phyloP scores from a whole-genome alignment of 2,113 vertebrate species.

The Psilopsiagon aurifrons region DNA sequence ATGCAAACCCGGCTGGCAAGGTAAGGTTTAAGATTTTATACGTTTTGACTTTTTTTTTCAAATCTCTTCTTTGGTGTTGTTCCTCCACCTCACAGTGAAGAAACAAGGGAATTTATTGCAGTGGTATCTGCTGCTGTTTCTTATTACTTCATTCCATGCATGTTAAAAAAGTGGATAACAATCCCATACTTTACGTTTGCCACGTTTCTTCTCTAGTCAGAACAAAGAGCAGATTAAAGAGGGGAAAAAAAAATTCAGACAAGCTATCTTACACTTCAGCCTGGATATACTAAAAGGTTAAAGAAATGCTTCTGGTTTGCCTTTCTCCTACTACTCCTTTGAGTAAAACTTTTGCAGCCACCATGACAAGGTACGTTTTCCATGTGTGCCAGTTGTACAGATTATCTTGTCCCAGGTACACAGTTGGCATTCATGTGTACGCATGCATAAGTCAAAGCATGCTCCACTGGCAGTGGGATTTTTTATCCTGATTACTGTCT shows the following conservation, averaged over 20 bases:
- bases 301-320: background rate
- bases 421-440: background rate
- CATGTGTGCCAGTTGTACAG: background rate
- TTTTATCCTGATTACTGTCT: background rate
- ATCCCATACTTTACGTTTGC: background rate
- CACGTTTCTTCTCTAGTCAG: background rate
- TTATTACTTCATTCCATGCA: background rate
- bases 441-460: background rate
- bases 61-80: background rate
- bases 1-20: slow-evolving; percentile 98
- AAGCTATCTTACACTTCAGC: background rate
- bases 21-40: slow-evolving; percentile 68
- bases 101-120: background rate
- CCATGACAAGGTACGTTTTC: background rate
- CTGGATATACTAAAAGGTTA: background rate
- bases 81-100: background rate
- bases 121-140: background rate
- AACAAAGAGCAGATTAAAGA: background rate
- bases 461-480: background rate
- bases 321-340: background rate
- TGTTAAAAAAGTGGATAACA: background rate
- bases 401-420: background rate
- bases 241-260: background rate
- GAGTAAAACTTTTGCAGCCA: background rate
- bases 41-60: background rate